Evolutionary conservation across 2,113 vertebrate genomes (phyloP).

Genomic region (Pteruthius melanotis): DNA sequence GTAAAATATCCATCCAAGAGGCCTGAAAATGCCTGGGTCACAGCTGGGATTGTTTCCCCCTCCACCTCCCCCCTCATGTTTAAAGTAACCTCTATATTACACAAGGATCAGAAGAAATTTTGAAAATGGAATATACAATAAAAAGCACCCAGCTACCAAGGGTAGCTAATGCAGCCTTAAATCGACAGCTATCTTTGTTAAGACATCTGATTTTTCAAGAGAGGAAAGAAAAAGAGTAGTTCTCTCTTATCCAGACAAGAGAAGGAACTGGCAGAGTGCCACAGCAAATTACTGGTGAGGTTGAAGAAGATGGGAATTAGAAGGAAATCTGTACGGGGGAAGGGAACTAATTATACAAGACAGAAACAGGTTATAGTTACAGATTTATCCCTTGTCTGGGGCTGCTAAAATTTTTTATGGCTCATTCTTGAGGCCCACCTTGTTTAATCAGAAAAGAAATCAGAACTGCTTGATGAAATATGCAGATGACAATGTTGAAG

Average conservation of each 20-base stretch:
- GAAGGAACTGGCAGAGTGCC: neutral
- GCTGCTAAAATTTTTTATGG: neutral
- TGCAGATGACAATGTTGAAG: slow-evolving; percentile 21
- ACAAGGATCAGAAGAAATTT: neutral
- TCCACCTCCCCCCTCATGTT: neutral
- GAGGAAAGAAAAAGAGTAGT: neutral
- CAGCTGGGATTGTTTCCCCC: neutral
- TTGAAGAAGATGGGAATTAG: neutral
- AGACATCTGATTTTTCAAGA: neutral
- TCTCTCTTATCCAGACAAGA: neutral
- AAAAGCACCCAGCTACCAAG: neutral
- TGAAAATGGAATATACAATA: neutral
- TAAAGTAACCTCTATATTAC: neutral
- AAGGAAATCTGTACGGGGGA: neutral
- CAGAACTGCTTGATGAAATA: slow-evolving; percentile 42
- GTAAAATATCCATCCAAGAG: neutral
- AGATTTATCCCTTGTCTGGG: neutral
- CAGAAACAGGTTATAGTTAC: neutral
- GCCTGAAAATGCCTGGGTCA: neutral
- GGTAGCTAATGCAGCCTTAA: neutral
- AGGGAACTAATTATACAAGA: neutral
- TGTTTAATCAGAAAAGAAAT: slow-evolving; percentile 41
- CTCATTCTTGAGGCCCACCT: neutral
- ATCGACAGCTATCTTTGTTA: neutral
- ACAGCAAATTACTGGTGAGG: neutral